Evolutionary conservation across 1,140 invertebrate species (phyloP).

Genomic region (Drosophila carrolli): DNA sequence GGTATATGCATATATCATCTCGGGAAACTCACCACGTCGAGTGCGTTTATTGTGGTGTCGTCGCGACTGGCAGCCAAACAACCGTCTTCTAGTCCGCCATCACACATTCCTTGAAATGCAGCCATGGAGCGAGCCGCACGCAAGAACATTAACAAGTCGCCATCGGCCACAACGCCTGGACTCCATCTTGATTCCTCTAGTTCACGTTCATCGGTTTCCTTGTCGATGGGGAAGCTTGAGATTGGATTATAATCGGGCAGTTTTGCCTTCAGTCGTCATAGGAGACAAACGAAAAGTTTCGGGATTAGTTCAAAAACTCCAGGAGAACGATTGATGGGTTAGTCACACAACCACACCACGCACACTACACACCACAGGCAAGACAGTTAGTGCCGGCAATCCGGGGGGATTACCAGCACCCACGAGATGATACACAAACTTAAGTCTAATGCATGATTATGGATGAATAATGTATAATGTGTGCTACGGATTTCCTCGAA

Average conservation of each 20-base stretch:
- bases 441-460: constrained; percentile 79
- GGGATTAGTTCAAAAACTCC: constrained; percentile 75
- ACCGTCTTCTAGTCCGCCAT: constrained; percentile 98
- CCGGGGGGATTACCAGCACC: constrained; percentile 29
- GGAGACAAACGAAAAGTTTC: constrained; percentile 75
- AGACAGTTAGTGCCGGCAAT: constrained; percentile 33
- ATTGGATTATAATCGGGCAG: constrained; percentile 85
- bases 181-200: constrained; percentile 96
- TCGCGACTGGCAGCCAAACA: constrained; percentile 97
- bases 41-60: constrained; percentile 98
- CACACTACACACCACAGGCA: constrained; percentile 51
- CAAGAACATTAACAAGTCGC: constrained; percentile 98
- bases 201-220: constrained; percentile 84
- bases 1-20: neutral
- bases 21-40: constrained; percentile 91
- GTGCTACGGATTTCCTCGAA: constrained; percentile 49
- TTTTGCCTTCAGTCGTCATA: constrained; percentile 84
- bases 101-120: constrained; percentile 97
- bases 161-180: constrained; percentile 95
- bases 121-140: constrained; percentile 97
- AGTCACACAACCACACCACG: constrained; percentile 59
- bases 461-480: constrained; percentile 76
- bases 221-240: constrained; percentile 84
- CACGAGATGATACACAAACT: constrained; percentile 56
- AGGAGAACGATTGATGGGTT: constrained; percentile 61